A percentile compares a stretch with the other conserved stretches of the same genome.
Conservation (phyloP, 2,113 vertebrate genomes). For the Ochotona curzoniae region DNA sequence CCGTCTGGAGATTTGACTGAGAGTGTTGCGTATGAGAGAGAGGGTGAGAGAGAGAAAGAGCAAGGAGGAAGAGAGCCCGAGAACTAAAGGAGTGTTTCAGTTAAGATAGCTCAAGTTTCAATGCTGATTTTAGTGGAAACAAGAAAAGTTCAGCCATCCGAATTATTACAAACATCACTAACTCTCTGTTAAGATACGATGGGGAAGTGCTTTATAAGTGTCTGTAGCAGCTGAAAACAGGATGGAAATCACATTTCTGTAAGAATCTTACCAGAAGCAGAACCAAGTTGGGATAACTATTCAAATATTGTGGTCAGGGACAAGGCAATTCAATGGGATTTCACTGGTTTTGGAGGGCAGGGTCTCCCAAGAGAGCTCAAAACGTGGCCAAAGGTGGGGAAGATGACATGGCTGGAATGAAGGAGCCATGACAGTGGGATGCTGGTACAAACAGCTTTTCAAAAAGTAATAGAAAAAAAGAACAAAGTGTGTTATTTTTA, state of each 20-base stretch:
- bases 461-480: background rate
- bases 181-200: background rate
- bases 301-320: background rate
- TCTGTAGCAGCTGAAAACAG: background rate
- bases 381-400: background rate
- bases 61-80: background rate
- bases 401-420: background rate
- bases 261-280: background rate
- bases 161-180: conserved; percentile 8
- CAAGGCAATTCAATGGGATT: background rate
- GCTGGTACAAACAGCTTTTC: background rate
- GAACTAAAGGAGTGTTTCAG: background rate
- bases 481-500: background rate
- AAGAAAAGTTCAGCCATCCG: background rate
- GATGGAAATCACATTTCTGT: background rate
- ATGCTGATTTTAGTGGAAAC: background rate
- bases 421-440: background rate
- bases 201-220: background rate
- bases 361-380: background rate
- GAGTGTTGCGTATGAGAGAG: background rate
- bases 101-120: background rate
- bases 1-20: background rate
- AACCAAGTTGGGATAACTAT: background rate
- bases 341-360: background rate
- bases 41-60: background rate